A percentile compares a stretch with the other conserved stretches of the same genome.
Evolutionary conservation across 2,113 vertebrate species (phyloP).

Genomic region (Tapirus terrestris): DNA sequence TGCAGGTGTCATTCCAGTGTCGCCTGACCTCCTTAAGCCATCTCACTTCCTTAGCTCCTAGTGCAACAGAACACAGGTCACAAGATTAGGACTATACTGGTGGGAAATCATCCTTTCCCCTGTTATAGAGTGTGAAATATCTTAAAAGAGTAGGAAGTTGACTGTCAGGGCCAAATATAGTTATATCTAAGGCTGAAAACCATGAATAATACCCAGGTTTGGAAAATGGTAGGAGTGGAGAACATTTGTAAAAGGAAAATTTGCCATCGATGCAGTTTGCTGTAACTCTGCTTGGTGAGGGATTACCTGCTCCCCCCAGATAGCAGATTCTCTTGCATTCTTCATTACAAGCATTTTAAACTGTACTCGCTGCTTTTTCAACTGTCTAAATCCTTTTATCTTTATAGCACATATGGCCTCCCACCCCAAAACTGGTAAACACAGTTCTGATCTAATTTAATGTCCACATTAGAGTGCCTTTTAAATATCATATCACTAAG

Average conservation of each 20-base stretch:
- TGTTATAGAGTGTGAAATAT: neutral
- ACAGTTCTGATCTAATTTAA: slow-evolving; percentile 53
- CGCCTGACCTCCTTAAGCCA: neutral
- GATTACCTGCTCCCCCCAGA: neutral
- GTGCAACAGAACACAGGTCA: too few relatives aligned
- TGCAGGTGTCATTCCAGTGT: neutral
- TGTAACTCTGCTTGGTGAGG: neutral
- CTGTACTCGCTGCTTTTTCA: neutral
- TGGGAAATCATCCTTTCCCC: neutral
- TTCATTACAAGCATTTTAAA: neutral
- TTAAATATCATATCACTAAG: slow-evolving; percentile 46
- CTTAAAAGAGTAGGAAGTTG: neutral
- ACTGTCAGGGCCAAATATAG: neutral
- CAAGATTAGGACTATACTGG: too few relatives aligned
- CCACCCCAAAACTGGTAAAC: neutral
- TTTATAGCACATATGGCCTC: slow-evolving; percentile 10
- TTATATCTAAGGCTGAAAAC: neutral
- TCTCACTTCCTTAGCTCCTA: too few relatives aligned
- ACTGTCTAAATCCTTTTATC: slow-evolving; percentile 44
- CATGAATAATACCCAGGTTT: neutral
- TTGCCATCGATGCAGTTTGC: neutral
- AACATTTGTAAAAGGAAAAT: neutral
- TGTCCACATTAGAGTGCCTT: neutral
- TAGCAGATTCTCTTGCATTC: neutral
- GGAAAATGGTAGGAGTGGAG: neutral